Conservation (phyloP, 2,113 vertebrate genomes). For the Dissostichus mawsoni region DNA sequence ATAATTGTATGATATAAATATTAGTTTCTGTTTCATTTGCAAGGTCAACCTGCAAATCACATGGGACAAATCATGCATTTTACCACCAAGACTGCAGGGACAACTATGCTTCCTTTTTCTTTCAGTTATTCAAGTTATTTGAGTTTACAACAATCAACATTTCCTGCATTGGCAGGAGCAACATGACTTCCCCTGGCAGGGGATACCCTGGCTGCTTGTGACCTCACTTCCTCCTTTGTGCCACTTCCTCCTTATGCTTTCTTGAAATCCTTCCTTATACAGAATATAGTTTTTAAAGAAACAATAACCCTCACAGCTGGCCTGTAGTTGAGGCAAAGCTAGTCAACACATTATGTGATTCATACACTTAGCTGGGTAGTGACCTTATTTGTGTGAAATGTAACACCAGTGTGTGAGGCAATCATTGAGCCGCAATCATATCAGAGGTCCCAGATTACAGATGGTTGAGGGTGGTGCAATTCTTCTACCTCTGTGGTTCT, state of each 20-base stretch:
- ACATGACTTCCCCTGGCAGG: slow-evolving; percentile 33
- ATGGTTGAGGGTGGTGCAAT: slow-evolving; percentile 5
- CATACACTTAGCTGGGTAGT: background rate
- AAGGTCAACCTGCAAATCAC: background rate
- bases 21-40: background rate
- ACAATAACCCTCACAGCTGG: background rate
- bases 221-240: slow-evolving; percentile 54
- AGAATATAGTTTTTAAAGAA: too few relatives aligned
- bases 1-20: too few relatives aligned
- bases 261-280: background rate
- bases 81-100: background rate
- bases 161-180: slow-evolving; percentile 25
- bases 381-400: slow-evolving; percentile 28
- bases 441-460: slow-evolving; percentile 14
- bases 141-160: slow-evolving; percentile 36
- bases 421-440: slow-evolving; percentile 26
- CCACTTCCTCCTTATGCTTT: slow-evolving; percentile 29
- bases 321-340: background rate
- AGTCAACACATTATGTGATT: background rate
- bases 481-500: background rate
- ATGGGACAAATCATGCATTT: background rate
- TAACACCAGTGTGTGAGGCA: slow-evolving; percentile 7
- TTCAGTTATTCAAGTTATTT: background rate
- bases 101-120: background rate
- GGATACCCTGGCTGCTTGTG: slow-evolving; percentile 22